These are phyloP conservation scores for Turnix velox DNA, from an alignment of 2,113 vertebrate species.

Conservation along the genomic window DNA sequence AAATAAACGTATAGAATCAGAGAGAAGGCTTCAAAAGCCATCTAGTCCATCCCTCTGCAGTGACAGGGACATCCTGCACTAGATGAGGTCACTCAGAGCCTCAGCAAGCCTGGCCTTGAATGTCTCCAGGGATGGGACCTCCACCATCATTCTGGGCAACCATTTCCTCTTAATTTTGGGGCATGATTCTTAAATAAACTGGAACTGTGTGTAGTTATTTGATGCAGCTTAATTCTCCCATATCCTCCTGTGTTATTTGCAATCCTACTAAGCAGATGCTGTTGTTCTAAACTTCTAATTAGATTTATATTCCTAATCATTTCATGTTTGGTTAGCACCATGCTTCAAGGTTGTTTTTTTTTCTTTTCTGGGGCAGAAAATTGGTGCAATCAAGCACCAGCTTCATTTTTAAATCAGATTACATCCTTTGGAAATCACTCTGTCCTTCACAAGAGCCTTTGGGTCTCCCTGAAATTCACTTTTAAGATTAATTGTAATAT, in stretches of 20 bases:
- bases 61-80: no score
- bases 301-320: background rate
- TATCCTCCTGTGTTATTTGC: background rate
- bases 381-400: background rate
- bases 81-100: no score
- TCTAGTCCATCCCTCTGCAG: no score
- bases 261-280: background rate
- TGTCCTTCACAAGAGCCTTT: background rate
- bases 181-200: background rate
- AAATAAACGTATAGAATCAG: no score
- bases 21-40: no score
- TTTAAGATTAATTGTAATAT: background rate
- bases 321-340: background rate
- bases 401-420: background rate
- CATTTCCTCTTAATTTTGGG: background rate
- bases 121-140: no score
- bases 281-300: background rate
- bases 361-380: background rate
- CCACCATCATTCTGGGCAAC: no score
- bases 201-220: background rate
- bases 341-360: no score
- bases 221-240: background rate
- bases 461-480: background rate
- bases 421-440: background rate
- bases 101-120: no score